phyloP scores from a whole-genome alignment of 2,797 vertebrate genomes.

The Neosilurus mollespiculum region DNA sequence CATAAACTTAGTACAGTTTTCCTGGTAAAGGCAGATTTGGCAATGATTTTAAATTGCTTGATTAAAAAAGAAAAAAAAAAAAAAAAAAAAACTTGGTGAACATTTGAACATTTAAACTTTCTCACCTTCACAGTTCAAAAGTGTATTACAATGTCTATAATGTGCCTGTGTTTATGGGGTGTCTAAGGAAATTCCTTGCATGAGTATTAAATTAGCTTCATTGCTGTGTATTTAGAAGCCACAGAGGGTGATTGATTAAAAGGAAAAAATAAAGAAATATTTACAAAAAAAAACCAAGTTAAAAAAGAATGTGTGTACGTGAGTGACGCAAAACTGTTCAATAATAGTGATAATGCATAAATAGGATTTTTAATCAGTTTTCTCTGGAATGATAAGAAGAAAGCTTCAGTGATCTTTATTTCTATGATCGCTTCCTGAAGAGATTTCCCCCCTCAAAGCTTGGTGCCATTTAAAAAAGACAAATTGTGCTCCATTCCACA shows the following conservation, averaged over 20 bases:
- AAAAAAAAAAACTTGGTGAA: no score
- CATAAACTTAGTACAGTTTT: slow-evolving; percentile 15
- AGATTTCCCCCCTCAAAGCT: slow-evolving; percentile 19
- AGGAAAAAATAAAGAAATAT: neutral
- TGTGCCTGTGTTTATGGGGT: neutral
- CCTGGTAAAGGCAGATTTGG: neutral
- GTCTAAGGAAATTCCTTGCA: slow-evolving; percentile 19
- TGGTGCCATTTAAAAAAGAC: slow-evolving; percentile 41
- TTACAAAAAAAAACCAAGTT: no score
- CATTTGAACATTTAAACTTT: neutral
- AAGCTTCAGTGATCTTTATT: slow-evolving; percentile 25
- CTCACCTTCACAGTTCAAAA: neutral
- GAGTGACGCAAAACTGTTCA: slow-evolving; percentile 24
- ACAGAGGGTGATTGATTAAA: neutral
- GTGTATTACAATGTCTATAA: neutral
- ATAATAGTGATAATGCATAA: slow-evolving; percentile 1
- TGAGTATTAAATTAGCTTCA: slow-evolving; percentile 13
- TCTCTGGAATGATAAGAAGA: slow-evolving; percentile 18
- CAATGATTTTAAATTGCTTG: neutral
- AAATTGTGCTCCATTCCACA: slow-evolving; percentile 41
- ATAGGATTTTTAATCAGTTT: slow-evolving; percentile 20
- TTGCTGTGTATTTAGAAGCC: slow-evolving; percentile 15
- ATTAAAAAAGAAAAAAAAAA: neutral
- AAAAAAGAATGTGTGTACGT: neutral
- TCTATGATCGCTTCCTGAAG: slow-evolving; percentile 38